Evolutionary conservation across 2,888 invertebrate species (phyloP).

Genomic region (Tachystola acroxantha): DNA sequence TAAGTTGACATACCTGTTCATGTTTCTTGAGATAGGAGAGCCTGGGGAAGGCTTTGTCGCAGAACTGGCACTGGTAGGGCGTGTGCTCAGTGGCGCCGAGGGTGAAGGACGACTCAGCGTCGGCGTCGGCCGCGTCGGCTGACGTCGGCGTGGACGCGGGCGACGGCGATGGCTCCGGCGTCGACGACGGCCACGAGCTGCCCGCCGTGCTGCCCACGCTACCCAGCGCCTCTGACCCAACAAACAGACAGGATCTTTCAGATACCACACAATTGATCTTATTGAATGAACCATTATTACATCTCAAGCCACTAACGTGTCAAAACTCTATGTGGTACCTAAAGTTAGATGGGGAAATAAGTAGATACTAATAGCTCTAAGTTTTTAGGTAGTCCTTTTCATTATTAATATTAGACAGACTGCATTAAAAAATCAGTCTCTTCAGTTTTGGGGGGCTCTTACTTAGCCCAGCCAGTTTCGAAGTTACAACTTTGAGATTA

Average conservation of each 20-base stretch:
- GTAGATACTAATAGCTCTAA: too few species aligned
- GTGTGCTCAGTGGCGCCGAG: slow-evolving; percentile 85
- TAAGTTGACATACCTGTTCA: slow-evolving; percentile 85
- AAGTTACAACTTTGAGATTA: too few species aligned
- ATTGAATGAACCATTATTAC: too few species aligned
- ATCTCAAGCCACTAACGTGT: too few species aligned
- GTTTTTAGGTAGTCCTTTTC: too few species aligned
- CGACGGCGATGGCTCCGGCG: slow-evolving; percentile 79
- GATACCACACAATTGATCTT: too few species aligned
- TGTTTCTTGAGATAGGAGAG: slow-evolving; percentile 93
- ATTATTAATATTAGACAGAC: too few species aligned
- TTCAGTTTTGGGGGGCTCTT: too few species aligned
- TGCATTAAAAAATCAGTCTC: background rate
- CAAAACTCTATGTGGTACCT: too few species aligned
- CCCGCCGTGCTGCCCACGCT: slow-evolving; percentile 81
- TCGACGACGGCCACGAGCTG: slow-evolving; percentile 83
- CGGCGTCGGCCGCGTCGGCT: slow-evolving; percentile 81
- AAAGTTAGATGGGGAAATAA: too few species aligned
- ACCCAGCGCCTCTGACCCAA: slow-evolving; percentile 81
- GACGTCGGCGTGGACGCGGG: slow-evolving; percentile 83
- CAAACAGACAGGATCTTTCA: slow-evolving; percentile 5
- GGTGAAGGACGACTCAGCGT: slow-evolving; percentile 81
- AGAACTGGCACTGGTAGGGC: slow-evolving; percentile 94
- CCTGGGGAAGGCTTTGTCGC: slow-evolving; percentile 93
- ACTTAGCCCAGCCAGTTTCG: background rate